These are phyloP conservation scores for Clinocottus analis DNA, from an alignment of 2,113 vertebrate species.

Conservation along the genomic window DNA sequence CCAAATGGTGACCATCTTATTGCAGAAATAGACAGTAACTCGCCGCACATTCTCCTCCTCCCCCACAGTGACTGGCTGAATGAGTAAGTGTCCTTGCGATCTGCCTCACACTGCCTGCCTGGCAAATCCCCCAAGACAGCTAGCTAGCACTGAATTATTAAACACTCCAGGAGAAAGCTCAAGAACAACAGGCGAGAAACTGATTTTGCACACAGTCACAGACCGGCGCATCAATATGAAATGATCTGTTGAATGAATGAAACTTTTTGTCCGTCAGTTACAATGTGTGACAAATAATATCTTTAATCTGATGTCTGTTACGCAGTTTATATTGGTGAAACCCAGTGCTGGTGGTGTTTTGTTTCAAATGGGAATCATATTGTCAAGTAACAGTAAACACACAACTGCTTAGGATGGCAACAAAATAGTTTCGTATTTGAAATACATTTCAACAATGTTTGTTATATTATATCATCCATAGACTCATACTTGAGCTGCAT, in stretches of 20 bases:
- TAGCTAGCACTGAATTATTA: constrained; percentile 83
- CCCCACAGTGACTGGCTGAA: constrained; percentile 74
- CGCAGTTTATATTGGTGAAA: not conserved
- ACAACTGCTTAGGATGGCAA: not conserved
- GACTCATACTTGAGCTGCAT: not conserved
- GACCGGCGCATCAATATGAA: constrained; percentile 12
- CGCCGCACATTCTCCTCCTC: constrained; percentile 54
- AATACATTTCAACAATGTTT: not conserved
- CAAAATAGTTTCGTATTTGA: not conserved
- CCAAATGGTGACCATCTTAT: constrained; percentile 55
- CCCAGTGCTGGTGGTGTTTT: not conserved
- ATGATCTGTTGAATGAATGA: constrained; percentile 41
- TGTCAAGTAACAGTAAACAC: not conserved
- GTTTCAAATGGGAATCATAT: not conserved
- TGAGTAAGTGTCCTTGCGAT: constrained; percentile 73
- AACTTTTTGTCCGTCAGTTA: not conserved
- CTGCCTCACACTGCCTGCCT: constrained; percentile 68
- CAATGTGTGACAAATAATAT: not conserved
- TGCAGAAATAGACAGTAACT: constrained; percentile 55
- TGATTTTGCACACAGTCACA: constrained; percentile 53
- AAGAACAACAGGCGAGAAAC: constrained; percentile 64
- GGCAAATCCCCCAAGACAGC: constrained; percentile 73
- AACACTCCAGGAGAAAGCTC: constrained; percentile 75
- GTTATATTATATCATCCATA: not conserved
- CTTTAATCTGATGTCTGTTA: not conserved